These are phyloP conservation scores for Pipistrellus nathusii DNA, from an alignment of 2,797 vertebrate genomes.

Conservation along the genomic window DNA sequence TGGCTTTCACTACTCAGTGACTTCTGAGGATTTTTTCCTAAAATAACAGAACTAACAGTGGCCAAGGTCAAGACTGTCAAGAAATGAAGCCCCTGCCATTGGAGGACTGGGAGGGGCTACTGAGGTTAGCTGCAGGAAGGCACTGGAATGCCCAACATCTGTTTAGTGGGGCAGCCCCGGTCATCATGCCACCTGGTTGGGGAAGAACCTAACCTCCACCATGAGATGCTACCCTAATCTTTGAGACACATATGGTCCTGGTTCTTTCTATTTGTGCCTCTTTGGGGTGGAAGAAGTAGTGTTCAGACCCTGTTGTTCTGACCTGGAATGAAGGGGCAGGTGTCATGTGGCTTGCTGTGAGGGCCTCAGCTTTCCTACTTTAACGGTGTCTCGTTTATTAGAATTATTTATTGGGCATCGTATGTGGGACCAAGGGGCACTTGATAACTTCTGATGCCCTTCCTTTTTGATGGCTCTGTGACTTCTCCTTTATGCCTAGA, in stretches of 20 bases:
- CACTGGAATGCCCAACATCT: not conserved
- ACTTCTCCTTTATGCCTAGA: not conserved
- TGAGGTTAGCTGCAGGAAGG: not conserved
- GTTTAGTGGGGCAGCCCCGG: not conserved
- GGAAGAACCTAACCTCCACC: not conserved
- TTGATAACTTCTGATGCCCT: not conserved
- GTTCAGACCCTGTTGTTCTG: not conserved
- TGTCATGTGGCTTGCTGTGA: not conserved
- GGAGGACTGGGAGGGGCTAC: not conserved
- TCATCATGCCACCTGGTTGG: not conserved
- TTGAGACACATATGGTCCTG: not conserved
- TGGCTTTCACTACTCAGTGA: conserved; percentile 7
- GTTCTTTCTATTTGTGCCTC: not conserved
- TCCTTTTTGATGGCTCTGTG: not conserved
- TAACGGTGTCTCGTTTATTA: not conserved
- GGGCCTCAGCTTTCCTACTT: not conserved
- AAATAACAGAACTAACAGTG: not conserved
- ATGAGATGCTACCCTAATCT: not conserved
- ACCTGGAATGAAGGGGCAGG: not conserved
- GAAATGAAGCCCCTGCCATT: not conserved
- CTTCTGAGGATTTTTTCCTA: conserved; percentile 50
- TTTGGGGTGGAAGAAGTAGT: not conserved
- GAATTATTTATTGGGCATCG: not conserved
- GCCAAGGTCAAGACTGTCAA: conserved; percentile 40
- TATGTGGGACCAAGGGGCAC: not conserved